Evolutionary conservation across 2,113 vertebrate species (phyloP), one percentile per base, ranked within the genome.

Genomic region (Podarcis raffonei): DNA sequence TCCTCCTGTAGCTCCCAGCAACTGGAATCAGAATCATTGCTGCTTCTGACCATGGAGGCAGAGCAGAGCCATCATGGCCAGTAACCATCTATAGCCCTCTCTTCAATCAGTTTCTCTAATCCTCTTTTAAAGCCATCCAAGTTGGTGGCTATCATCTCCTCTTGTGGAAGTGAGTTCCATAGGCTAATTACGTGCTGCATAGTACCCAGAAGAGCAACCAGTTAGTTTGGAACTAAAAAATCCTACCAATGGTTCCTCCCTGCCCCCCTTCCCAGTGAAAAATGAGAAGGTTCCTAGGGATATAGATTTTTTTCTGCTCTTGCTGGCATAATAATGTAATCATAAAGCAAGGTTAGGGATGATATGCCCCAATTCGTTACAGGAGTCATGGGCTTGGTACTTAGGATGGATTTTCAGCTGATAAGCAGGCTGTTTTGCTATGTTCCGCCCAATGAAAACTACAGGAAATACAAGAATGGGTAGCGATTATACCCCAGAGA

Each of bases 171-270:
- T 48, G 9, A 48, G 11, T 48, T 48, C 48, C 48, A 48, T 48
- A 48, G 48, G 48, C 48, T 48, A 48, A 48, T 48, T 48, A 48
- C 48, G 3, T 48, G 48, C 48, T 48, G 48, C 48, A 92, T 12
- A 87, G 69, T 87, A 85, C 92, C 94, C 87, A 74, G 93, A 87
- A 91, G 78, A 90, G 93, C 78, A 72, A 69, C 89, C 75, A 1
- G 87, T 92, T 84, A 88, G 86, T 0, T 53, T 53, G 92, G 91
- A 91, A 93, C 83, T 87, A 72, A 92, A 89, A 89, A 91, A 84
- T 85, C 53, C 91, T 81, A 91, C 32, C 0, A 76, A 87, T 48
- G 48, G 48, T 2, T 11, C 11, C 48, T 12, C 48, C 48, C 9
- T 48, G 48, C 9, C 48, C 48, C 48, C 48, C 2, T 0, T 48